Evolutionary conservation across 2,113 vertebrate species (phyloP), one percentile per base, ranked within the genome.

Genomic region (Apaloderma vittatum): DNA sequence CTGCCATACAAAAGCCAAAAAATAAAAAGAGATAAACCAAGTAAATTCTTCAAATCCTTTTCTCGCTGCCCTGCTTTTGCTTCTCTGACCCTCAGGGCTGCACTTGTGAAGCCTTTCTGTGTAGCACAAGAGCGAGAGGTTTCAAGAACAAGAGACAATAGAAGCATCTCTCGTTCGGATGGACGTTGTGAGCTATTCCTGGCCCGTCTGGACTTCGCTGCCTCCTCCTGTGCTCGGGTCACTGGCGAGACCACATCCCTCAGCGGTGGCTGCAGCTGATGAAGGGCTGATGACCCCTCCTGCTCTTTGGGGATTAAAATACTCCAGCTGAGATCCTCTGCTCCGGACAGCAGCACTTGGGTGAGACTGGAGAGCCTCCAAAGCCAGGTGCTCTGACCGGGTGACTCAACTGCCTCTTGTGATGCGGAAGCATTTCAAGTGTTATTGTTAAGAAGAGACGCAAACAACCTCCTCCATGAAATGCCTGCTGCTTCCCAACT

Each of bases 201-300:
- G 65, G 8, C 15, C 30, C 0, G 1, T 1, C 55, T 8, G 51
- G 29, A 9, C 36, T 11, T 13, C 0, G 0, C 55, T 66, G 55
- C 43, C 51, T 54, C 51, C 45, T n/a, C 3, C 0, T 2, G 1
- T 22, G 49, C 65, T n/a, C 6, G 0, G 17, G 6, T 6, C 46
- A 15, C 34, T 3, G 3, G 55, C 1, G 6, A 76, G 18, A 8
- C 34, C 0, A 1, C 32, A 37, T 5, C 65, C 61, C 51, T 65
- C 8, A 3, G 30, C 4, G 2, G 29, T 15, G 8, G 1, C 8
- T 17, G 43, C 51, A 63, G 93, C 55, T 32, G 62, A 7, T 6
- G 65, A 54, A 27, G 63, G 65, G 3, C 45, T 16, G 46, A 6
- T 57, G 63, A 43, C 43, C 22, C 9, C 43, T 6, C 12, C 15